phyloP scores from a whole-genome alignment of 2,113 vertebrate genomes.

The Xiphorhynchus elegans region DNA sequence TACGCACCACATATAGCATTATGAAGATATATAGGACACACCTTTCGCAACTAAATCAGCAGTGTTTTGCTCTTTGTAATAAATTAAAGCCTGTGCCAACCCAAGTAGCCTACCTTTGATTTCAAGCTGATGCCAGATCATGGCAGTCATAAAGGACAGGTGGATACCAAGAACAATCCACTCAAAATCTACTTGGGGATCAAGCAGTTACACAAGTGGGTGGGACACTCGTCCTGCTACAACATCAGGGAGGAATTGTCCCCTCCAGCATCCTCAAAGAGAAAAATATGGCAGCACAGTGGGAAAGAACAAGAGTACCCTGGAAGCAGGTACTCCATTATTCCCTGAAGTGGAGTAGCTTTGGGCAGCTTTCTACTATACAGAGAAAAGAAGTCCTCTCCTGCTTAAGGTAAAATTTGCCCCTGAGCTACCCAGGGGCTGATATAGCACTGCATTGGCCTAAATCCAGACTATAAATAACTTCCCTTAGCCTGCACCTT shows the following conservation, averaged over 20 bases:
- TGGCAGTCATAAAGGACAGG: neutral
- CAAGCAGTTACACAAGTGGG: neutral
- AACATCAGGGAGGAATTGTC: neutral
- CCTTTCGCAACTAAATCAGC: neutral
- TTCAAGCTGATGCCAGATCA: neutral
- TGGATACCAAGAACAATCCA: neutral
- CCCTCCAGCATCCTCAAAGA: neutral
- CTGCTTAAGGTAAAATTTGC: neutral
- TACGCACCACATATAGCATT: neutral
- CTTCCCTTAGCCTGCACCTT: neutral
- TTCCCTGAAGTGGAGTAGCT: neutral
- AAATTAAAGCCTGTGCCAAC: neutral
- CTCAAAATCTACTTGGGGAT: neutral
- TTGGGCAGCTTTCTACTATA: neutral
- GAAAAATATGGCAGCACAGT: neutral
- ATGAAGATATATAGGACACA: neutral
- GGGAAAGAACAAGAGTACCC: neutral
- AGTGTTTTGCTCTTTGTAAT: neutral
- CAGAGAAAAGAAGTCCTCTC: neutral
- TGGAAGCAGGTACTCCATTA: neutral
- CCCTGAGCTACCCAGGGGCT: neutral
- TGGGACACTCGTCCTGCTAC: neutral
- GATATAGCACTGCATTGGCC: neutral
- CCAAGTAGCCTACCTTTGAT: neutral
- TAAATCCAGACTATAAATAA: neutral